phyloP scores from a whole-genome alignment of 2,888 invertebrate species.

The Sarcophaga subvicina region DNA sequence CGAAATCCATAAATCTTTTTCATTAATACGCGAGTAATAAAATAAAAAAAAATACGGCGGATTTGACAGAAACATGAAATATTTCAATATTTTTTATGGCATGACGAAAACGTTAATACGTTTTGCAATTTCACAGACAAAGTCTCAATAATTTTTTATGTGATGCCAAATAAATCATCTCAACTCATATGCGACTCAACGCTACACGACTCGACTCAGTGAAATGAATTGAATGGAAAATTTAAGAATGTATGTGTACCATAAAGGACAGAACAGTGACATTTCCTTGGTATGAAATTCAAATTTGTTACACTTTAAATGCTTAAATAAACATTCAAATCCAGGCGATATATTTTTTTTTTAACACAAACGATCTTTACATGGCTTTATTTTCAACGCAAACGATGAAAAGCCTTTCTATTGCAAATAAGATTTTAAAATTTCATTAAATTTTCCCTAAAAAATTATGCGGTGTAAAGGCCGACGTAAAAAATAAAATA shows the following conservation, averaged over 20 bases:
- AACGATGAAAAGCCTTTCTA: too few relatives aligned
- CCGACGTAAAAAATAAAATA: not conserved
- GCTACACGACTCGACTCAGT: not conserved
- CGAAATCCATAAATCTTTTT: not conserved
- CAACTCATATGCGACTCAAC: not conserved
- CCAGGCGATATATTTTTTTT: not conserved
- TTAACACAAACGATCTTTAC: too few relatives aligned
- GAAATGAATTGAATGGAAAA: not conserved
- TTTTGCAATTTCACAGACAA: constrained; percentile 54
- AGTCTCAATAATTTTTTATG: constrained; percentile 46
- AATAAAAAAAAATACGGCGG: not conserved
- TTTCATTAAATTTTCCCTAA: too few relatives aligned
- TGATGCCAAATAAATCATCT: constrained; percentile 64
- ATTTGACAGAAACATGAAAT: constrained; percentile 4
- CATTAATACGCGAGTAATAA: not conserved
- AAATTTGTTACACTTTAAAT: constrained; percentile 62
- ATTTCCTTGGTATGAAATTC: constrained; percentile 55
- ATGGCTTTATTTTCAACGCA: too few relatives aligned
- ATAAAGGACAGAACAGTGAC: constrained; percentile 48
- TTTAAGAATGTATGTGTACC: too few relatives aligned
- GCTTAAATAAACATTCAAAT: constrained; percentile 39
- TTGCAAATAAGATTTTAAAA: too few relatives aligned
- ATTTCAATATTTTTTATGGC: constrained; percentile 5
- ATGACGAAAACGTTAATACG: constrained; percentile 19
- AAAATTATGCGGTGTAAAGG: too few relatives aligned